These are phyloP conservation scores for Venustaconcha ellipsiformis DNA, from an alignment of 1,140 invertebrate genomes.

Conservation along the genomic window DNA sequence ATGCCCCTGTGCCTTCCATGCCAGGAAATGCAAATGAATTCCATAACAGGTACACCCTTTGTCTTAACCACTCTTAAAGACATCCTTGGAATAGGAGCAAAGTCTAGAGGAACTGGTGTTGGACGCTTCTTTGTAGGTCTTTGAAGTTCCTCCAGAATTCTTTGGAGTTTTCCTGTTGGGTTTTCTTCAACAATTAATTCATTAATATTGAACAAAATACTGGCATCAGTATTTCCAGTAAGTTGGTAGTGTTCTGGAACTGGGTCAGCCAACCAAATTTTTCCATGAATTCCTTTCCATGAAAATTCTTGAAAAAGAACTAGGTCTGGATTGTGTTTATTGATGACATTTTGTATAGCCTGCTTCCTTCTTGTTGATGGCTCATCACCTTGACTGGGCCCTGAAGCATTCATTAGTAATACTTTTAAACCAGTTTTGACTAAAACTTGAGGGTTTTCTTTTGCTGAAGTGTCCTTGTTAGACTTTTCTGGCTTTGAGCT, in stretches of 20 bases:
- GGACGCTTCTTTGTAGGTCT: constrained; percentile 1
- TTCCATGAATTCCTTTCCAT: constrained; percentile 11
- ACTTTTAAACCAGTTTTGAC: background rate
- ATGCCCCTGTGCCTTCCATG: background rate
- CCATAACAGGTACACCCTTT: background rate
- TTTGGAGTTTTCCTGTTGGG: background rate
- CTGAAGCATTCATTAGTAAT: constrained; percentile 22
- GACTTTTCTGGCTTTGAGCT: too few species aligned
- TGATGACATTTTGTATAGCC: constrained; percentile 7
- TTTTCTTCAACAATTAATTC: constrained; percentile 4
- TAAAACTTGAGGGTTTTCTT: too few species aligned
- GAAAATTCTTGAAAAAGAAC: constrained; percentile 24
- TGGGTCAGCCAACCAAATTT: constrained; percentile 9
- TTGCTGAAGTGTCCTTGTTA: too few species aligned
- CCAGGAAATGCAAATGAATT: constrained; percentile 19
- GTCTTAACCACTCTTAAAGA: background rate
- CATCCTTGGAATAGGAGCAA: constrained; percentile 9
- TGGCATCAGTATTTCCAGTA: constrained; percentile 14
- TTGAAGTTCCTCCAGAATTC: constrained; percentile 1
- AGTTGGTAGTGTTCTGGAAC: constrained; percentile 12
- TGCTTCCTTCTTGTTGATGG: constrained; percentile 10
- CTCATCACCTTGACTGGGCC: constrained; percentile 2
- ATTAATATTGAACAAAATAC: constrained; percentile 11
- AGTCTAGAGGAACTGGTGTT: constrained; percentile 7
- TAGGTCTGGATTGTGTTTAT: constrained; percentile 6